phyloP scores from a whole-genome alignment of 2,797 vertebrate species.

The Gadopsis marmoratus region DNA sequence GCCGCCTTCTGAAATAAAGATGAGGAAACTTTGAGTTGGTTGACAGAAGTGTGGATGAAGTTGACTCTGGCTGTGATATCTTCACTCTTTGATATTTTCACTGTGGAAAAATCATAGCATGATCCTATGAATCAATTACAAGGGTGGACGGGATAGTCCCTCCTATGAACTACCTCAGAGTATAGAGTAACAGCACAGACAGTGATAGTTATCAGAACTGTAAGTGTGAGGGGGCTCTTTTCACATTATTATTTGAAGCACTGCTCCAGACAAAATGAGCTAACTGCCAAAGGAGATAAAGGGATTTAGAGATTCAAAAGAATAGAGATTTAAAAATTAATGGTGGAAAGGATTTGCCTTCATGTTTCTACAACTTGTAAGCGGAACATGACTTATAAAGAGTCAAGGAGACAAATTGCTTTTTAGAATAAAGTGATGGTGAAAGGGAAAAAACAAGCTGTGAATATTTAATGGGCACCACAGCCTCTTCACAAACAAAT shows the following conservation, averaged over 20 bases:
- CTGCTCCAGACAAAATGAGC: conserved; percentile 73
- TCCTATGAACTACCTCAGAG: conserved; percentile 63
- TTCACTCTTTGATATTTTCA: conserved; percentile 70
- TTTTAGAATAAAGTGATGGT: conserved; percentile 81
- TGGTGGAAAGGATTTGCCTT: conserved; percentile 79
- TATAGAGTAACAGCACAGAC: conserved; percentile 50
- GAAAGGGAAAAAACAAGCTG: conserved; percentile 79
- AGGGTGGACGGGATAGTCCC: conserved; percentile 64
- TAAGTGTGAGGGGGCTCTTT: conserved; percentile 59
- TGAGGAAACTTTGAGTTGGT: conserved; percentile 68
- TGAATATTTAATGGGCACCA: conserved; percentile 85
- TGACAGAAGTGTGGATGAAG: conserved; percentile 69
- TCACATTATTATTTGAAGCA: conserved; percentile 77
- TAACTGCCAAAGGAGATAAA: conserved; percentile 79
- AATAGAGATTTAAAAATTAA: conserved; percentile 84
- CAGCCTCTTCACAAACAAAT: conserved; percentile 84
- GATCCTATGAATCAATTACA: conserved; percentile 75
- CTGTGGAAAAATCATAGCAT: conserved; percentile 57
- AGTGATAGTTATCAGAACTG: conserved; percentile 68
- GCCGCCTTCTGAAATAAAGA: conserved; percentile 69
- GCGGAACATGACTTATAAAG: conserved; percentile 71
- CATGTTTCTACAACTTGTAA: conserved; percentile 78
- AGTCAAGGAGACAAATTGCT: conserved; percentile 80
- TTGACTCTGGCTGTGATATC: conserved; percentile 68
- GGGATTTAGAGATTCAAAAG: conserved; percentile 80